phyloP scores from a whole-genome alignment of 2,797 vertebrate species.

The Poecilia picta region DNA sequence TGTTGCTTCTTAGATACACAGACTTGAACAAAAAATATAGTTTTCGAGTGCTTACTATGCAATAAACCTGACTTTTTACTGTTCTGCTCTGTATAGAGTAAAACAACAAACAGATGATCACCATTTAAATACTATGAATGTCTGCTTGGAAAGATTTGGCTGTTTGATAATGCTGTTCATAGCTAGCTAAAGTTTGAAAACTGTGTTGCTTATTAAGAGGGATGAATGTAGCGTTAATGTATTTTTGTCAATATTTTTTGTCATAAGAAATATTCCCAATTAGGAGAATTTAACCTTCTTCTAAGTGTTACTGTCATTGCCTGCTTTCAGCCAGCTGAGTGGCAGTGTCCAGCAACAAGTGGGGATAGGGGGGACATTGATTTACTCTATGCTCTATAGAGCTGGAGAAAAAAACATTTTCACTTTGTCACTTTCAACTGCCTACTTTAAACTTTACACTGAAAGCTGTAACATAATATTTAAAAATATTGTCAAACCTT shows the following conservation, averaged over 20 bases:
- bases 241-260: not conserved
- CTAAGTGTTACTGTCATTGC: not conserved
- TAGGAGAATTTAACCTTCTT: not conserved
- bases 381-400: not conserved
- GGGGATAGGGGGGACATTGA: not conserved
- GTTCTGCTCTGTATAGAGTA: not conserved
- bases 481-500: not conserved
- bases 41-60: not conserved
- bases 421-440: not conserved
- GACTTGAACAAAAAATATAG: not conserved
- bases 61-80: not conserved
- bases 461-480: not conserved
- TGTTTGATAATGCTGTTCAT: not conserved
- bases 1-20: not conserved
- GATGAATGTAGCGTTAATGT: not conserved
- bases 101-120: not conserved
- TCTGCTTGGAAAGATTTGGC: not conserved
- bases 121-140: not conserved
- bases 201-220: not conserved
- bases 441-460: not conserved
- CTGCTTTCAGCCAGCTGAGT: not conserved
- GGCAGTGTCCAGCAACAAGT: slow-evolving; percentile 1
- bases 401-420: not conserved
- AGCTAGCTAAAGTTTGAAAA: not conserved
- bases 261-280: not conserved